Conservation (phyloP, 2,113 vertebrate species). For the Elephas maximus region DNA sequence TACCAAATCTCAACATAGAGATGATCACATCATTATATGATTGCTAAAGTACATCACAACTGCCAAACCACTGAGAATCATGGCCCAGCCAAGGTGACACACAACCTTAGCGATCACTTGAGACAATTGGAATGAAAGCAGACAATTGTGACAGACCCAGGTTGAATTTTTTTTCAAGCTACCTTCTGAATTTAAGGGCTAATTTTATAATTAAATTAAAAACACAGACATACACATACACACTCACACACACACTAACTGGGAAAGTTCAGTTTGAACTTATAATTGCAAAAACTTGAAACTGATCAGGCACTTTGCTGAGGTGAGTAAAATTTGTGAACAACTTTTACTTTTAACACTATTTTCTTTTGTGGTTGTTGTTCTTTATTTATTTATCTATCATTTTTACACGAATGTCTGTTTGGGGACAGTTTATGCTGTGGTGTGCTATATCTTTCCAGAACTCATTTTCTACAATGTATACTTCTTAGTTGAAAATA, state of each 20-base stretch:
- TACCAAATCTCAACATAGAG: too few species aligned
- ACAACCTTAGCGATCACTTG: too few species aligned
- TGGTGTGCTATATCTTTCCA: conserved; percentile 67
- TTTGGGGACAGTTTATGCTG: conserved; percentile 82
- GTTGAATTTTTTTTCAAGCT: not conserved
- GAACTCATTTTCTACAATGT: conserved; percentile 83
- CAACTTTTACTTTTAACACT: conserved; percentile 29
- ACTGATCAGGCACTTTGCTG: not conserved
- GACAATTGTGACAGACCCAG: not conserved
- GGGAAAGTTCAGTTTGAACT: not conserved
- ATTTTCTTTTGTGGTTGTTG: not conserved
- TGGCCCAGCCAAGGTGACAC: too few species aligned
- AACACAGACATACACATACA: not conserved
- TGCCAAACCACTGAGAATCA: too few species aligned
- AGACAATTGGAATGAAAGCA: not conserved
- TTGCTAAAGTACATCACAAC: too few species aligned
- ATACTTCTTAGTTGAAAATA: conserved; percentile 81
- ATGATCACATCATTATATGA: too few species aligned
- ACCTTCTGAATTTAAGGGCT: not conserved
- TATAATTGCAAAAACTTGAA: not conserved
- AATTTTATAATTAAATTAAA: not conserved
- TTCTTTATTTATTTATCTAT: conserved; percentile 27
- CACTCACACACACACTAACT: too few species aligned
- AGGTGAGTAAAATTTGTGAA: not conserved
- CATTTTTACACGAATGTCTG: conserved; percentile 80